phyloP scores from a whole-genome alignment of 2,888 invertebrate species.

The Plagiodera versicolora region DNA sequence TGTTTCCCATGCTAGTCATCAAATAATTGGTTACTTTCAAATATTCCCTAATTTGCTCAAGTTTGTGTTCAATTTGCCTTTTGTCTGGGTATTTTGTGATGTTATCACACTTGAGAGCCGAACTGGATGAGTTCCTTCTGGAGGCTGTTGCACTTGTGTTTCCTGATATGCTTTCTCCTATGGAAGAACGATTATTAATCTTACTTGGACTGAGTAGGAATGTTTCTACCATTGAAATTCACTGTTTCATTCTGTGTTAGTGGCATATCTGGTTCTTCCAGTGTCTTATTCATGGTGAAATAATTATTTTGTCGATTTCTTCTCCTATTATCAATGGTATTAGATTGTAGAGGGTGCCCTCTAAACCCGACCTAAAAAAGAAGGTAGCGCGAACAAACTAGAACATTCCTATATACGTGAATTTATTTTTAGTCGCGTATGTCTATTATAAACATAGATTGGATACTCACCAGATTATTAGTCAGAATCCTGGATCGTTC shows the following conservation, averaged over 20 bases:
- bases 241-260: conserved; percentile 17
- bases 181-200: not conserved
- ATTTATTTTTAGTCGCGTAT: conserved; percentile 34
- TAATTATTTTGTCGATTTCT: conserved; percentile 40
- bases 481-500: conserved; percentile 44
- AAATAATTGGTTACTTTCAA: conserved; percentile 70
- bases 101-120: conserved; percentile 53
- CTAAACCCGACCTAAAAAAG: conserved; percentile 43
- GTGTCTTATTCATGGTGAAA: conserved; percentile 38
- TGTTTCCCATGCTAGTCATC: conserved; percentile 68
- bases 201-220: not conserved
- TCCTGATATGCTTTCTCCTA: not conserved
- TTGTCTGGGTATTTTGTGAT: conserved; percentile 63
- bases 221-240: conserved; percentile 22
- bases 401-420: conserved; percentile 16
- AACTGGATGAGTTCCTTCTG: conserved; percentile 49
- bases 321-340: conserved; percentile 42
- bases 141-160: conserved; percentile 46
- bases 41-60: conserved; percentile 73
- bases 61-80: conserved; percentile 67
- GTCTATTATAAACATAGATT: conserved; percentile 21
- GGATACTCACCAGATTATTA: conserved; percentile 48
- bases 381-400: conserved; percentile 17
- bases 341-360: conserved; percentile 38
- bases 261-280: conserved; percentile 33